Percentiles rank a stretch among this genome's conserved stretches.
phyloP scores from a whole-genome alignment of 2,113 vertebrate genomes.

The Cathartes aura region DNA sequence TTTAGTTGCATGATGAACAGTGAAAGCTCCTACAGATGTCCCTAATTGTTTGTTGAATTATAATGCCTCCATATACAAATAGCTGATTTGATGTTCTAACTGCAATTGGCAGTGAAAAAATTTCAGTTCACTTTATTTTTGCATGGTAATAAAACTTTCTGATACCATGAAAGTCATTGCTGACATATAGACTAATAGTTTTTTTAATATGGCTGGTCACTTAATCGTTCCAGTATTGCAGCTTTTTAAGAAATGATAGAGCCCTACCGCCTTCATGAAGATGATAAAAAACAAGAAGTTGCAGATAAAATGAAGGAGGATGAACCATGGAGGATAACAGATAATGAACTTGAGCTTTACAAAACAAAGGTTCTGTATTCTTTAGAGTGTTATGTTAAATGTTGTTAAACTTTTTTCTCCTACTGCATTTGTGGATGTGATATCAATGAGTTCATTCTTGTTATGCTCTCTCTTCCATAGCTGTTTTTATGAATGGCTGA shows the following conservation, averaged over 20 bases:
- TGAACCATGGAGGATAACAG: slow-evolving; percentile 97
- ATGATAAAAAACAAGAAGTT: slow-evolving; percentile 95
- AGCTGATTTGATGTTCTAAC: background rate
- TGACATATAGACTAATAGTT: fast-evolving
- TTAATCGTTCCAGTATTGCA: slow-evolving; percentile 74
- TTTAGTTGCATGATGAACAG: background rate
- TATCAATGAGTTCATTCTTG: background rate
- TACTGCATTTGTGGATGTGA: background rate
- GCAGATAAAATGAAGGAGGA: slow-evolving; percentile 94
- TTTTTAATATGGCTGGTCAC: background rate
- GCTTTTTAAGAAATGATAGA: slow-evolving; percentile 96
- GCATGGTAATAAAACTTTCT: background rate
- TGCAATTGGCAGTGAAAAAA: background rate
- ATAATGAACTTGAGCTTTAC: slow-evolving; percentile 96
- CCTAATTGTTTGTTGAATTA: background rate
- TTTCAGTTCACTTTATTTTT: background rate
- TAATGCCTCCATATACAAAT: fast-evolving
- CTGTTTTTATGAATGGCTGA: background rate
- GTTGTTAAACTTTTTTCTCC: background rate
- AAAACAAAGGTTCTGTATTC: slow-evolving; percentile 87
- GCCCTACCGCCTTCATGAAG: slow-evolving; percentile 92
- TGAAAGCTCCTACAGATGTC: background rate
- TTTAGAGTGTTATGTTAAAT: background rate
- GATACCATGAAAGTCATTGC: background rate
- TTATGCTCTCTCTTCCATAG: background rate